These are phyloP conservation scores for Dendrolimus kikuchii DNA, from an alignment of 1,140 invertebrate species.

Conservation along the genomic window DNA sequence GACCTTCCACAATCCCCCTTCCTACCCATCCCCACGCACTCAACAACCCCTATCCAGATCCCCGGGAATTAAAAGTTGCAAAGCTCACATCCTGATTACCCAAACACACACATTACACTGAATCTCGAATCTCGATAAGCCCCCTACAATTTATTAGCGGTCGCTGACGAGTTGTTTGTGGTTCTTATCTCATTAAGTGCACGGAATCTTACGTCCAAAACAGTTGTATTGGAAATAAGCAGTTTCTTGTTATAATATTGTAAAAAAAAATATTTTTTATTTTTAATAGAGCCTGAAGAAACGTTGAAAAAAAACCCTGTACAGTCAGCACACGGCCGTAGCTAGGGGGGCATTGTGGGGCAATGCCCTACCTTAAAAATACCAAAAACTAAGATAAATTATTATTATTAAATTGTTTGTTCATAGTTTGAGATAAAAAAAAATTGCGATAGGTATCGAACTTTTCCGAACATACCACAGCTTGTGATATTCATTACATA, in stretches of 20 bases:
- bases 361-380: too few relatives aligned
- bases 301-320: too few relatives aligned
- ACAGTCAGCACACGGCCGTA: too few relatives aligned
- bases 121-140: conserved; percentile 47
- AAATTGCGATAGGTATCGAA: too few relatives aligned
- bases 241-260: conserved; percentile 1
- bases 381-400: too few relatives aligned
- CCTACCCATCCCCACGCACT: conserved; percentile 16
- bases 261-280: too few relatives aligned
- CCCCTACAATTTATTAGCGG: conserved; percentile 39
- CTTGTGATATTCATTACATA: too few relatives aligned
- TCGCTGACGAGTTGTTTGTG: conserved; percentile 33
- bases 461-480: too few relatives aligned
- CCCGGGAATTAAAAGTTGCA: conserved; percentile 55
- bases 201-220: conserved; percentile 7
- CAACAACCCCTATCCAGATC: conserved; percentile 9
- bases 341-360: too few relatives aligned
- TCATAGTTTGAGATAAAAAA: too few relatives aligned
- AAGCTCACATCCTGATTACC: conserved; percentile 52
- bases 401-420: too few relatives aligned
- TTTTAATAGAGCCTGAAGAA: too few relatives aligned
- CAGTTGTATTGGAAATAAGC: conserved; percentile 2
- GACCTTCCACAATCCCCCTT: conserved; percentile 29
- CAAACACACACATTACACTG: conserved; percentile 47
- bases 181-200: conserved; percentile 22